Conservation (phyloP, 2,888 invertebrate species). For the Bombylius discolor region DNA sequence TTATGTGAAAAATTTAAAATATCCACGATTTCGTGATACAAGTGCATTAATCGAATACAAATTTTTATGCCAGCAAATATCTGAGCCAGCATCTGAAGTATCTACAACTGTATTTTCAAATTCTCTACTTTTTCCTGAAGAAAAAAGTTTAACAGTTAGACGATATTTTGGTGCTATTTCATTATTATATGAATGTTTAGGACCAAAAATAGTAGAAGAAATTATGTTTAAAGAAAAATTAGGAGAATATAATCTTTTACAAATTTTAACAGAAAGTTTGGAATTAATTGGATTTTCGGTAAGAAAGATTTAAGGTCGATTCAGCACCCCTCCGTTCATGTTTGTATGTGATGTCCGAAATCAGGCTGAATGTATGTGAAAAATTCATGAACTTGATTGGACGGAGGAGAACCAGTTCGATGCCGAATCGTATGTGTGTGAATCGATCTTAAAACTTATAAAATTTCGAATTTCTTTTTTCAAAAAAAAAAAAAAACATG, state of each 20-base stretch:
- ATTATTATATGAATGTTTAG: neutral
- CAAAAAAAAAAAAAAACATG: neutral
- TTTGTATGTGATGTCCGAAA: too few relatives aligned
- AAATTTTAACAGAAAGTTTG: constrained; percentile 4
- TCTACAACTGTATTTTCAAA: too few relatives aligned
- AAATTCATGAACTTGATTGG: too few relatives aligned
- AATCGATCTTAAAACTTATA: too few relatives aligned
- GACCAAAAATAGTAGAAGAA: neutral
- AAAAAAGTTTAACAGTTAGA: constrained; percentile 9
- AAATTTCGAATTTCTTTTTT: neutral
- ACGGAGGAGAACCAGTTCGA: too few relatives aligned
- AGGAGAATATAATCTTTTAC: neutral
- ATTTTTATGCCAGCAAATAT: constrained; percentile 6
- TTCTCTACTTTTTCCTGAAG: constrained; percentile 3
- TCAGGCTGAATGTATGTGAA: too few relatives aligned
- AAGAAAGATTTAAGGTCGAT: neutral
- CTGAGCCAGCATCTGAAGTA: neutral
- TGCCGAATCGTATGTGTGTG: too few relatives aligned
- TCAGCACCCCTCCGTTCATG: neutral
- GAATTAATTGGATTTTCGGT: constrained; percentile 11
- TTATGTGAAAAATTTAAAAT: constrained; percentile 6
- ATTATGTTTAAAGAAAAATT: neutral
- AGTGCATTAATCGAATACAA: constrained; percentile 9
- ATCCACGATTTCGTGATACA: constrained; percentile 9
- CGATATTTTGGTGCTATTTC: constrained; percentile 8